Evolutionary conservation across 2,888 invertebrate species (phyloP).

Genomic region (Hololepta plana): DNA sequence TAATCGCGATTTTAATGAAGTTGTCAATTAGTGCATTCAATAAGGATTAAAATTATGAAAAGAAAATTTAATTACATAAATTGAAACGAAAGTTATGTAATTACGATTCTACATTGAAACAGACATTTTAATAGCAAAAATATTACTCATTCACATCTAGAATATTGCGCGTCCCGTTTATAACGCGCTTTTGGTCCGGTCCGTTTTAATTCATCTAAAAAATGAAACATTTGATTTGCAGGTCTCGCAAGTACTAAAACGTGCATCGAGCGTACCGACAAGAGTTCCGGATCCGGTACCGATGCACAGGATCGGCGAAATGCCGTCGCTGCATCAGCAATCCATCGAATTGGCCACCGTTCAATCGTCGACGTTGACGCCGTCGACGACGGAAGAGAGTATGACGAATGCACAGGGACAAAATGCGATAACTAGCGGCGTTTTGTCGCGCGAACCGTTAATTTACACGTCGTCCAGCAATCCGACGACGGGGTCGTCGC

Average conservation of each 20-base stretch:
- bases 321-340: conserved; percentile 45
- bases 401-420: conserved; percentile 22
- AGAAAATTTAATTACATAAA: no score
- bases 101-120: no score
- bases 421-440: conserved; percentile 8
- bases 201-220: no score
- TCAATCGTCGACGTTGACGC: conserved; percentile 28
- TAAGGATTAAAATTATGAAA: no score
- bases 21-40: no score
- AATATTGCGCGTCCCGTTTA: no score
- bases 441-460: conserved; percentile 41
- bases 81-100: no score
- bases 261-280: conserved; percentile 55
- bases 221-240: no score
- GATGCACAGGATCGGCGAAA: conserved; percentile 35
- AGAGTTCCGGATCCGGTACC: conserved; percentile 30
- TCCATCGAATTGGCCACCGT: conserved; percentile 27
- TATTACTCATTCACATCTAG: no score
- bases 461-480: conserved; percentile 34
- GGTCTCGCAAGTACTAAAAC: conserved; percentile 36
- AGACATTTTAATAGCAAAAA: no score
- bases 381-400: conserved; percentile 38
- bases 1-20: no score
- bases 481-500: conserved; percentile 24
- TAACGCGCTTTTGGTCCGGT: no score